A percentile compares a stretch with the other conserved stretches of the same genome.
phyloP scores from a whole-genome alignment of 2,888 invertebrate genomes.

The Mellilla xanthometata region DNA sequence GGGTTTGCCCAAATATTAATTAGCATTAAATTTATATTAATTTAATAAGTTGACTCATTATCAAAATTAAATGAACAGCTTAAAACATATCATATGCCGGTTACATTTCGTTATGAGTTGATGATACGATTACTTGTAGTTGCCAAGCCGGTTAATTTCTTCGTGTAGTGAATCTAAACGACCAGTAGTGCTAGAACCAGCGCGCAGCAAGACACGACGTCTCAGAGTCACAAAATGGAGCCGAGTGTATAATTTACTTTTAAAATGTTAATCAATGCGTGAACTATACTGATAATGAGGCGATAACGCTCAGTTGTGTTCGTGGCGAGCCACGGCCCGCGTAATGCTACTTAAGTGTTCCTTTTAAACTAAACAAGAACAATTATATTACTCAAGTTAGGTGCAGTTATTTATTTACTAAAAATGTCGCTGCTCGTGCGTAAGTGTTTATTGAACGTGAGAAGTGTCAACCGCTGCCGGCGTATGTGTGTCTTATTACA shows the following conservation, averaged over 20 bases:
- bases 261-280: constrained; percentile 63
- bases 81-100: no score
- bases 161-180: no score
- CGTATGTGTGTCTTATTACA: constrained; percentile 45
- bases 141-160: no score
- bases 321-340: constrained; percentile 36
- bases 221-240: constrained; percentile 39
- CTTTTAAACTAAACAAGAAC: no score
- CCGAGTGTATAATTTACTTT: constrained; percentile 51
- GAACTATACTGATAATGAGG: constrained; percentile 55
- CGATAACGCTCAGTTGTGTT: constrained; percentile 62
- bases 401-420: neutral
- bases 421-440: constrained; percentile 63
- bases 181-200: neutral
- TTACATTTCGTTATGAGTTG: no score
- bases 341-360: constrained; percentile 35
- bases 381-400: constrained; percentile 16
- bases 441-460: constrained; percentile 57
- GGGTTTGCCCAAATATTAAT: no score
- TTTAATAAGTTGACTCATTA: no score
- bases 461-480: constrained; percentile 51
- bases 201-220: constrained; percentile 25
- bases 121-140: no score
- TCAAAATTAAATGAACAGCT: no score
- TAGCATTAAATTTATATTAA: no score